Evolutionary conservation across 2,113 vertebrate genomes (phyloP).

Genomic region (Odontesthes bonariensis): DNA sequence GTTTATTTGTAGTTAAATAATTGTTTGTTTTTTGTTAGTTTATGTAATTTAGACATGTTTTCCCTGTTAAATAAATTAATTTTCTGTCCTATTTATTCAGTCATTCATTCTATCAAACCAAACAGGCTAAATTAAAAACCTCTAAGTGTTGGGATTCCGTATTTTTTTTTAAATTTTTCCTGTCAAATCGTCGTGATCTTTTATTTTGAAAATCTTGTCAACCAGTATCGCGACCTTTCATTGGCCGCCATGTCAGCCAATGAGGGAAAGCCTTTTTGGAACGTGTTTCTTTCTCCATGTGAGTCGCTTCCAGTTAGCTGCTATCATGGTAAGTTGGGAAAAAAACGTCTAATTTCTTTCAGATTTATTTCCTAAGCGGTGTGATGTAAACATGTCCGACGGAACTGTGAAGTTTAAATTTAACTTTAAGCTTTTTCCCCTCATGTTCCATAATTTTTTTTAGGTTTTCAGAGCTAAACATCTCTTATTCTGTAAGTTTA

Average conservation of each 20-base stretch:
- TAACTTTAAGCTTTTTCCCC: background rate
- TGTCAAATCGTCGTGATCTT: background rate
- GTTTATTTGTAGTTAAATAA: too few species aligned
- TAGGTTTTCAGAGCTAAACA: too few species aligned
- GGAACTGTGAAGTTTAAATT: background rate
- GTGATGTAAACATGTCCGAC: background rate
- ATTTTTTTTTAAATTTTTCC: background rate
- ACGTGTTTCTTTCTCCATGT: slow-evolving; percentile 44
- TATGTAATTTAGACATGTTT: too few species aligned
- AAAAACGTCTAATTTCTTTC: background rate
- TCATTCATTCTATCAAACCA: too few species aligned
- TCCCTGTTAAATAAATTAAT: too few species aligned
- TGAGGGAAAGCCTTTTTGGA: slow-evolving; percentile 33
- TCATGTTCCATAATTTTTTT: background rate
- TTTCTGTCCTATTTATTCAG: too few species aligned
- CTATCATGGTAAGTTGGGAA: slow-evolving; percentile 60
- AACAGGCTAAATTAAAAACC: too few species aligned
- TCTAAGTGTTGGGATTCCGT: too few species aligned
- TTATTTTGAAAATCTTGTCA: slow-evolving; percentile 52
- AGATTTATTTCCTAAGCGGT: background rate
- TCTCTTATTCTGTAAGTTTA: too few species aligned
- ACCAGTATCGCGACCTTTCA: slow-evolving; percentile 29
- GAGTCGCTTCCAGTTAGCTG: slow-evolving; percentile 13
- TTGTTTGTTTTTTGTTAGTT: too few species aligned
- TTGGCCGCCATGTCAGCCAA: slow-evolving; percentile 68